Evolutionary conservation across 2,888 invertebrate species (phyloP), one percentile per base, ranked within the genome.

Genomic region (Clanis bilineata): DNA sequence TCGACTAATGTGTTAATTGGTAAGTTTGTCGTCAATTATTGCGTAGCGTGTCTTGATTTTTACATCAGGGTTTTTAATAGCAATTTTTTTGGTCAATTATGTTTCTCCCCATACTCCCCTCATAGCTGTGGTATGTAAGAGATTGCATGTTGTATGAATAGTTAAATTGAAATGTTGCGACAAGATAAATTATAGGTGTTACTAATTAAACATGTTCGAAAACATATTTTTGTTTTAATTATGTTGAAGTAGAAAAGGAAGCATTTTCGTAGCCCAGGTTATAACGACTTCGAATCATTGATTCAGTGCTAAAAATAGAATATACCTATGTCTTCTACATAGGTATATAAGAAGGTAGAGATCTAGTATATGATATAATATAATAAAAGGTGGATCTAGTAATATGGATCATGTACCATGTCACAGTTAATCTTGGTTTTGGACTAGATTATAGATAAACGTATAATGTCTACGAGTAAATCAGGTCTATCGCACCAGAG

Each of bases 141-240:
- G 72, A 71, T 73, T 76, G 72, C 74, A 73, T 76, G 73, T 75
- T 69, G 72, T 83, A 83, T 76, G 73, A 74, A 79, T 77, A 77
- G 77, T 84, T 83, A 74, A 32, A 76, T 76, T 79, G 76, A 79
- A 86, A 83, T 88, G 87, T 90, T 90, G 83, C 73, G 81, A 79
- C 74, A 80, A 79, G 82, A 82, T 80, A 58, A 58, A 43, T 59
- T 82, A 86, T 88, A 84, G 83, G 87, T 88, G 90, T 90, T 90
- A 88, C 80, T 86, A 80, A 90, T 83, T 88, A 90, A 87, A 90
- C 32, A 88, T 88, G 86, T 90, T 90, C 84, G 73, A 86, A 79
- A 86, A 80, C 66, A 68, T 67, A 71, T 64, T 66, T 59, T 72
- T 58, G 72, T 80, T 81, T 79, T 69, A 70, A 71, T 81, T 67